These are phyloP conservation scores for Epiblema foenella DNA, from an alignment of 2,888 invertebrate genomes.

Conservation along the genomic window DNA sequence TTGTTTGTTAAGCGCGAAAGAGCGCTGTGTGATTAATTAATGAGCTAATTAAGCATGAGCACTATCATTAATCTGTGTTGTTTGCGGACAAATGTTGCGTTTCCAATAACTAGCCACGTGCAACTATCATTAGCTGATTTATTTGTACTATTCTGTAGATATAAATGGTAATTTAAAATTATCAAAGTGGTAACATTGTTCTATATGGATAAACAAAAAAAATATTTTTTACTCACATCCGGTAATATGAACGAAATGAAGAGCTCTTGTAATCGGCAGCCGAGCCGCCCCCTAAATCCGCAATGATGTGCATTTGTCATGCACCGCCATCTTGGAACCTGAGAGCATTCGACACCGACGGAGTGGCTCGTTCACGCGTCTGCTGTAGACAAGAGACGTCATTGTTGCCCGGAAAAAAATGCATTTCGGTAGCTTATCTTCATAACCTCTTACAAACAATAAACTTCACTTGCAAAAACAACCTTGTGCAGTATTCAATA, in stretches of 20 bases:
- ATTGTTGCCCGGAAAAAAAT: slow-evolving; percentile 64
- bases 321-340: slow-evolving; percentile 69
- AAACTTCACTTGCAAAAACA: background rate
- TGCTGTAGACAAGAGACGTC: slow-evolving; percentile 64
- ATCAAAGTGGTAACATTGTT: background rate
- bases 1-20: slow-evolving; percentile 14
- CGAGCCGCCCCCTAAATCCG: slow-evolving; percentile 34
- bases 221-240: slow-evolving; percentile 20
- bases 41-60: too few relatives aligned
- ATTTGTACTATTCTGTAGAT: slow-evolving; percentile 9
- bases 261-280: slow-evolving; percentile 22
- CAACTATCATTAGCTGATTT: slow-evolving; percentile 21
- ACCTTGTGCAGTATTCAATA: slow-evolving; percentile 4
- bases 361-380: slow-evolving; percentile 72
- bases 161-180: background rate
- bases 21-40: slow-evolving; percentile 33
- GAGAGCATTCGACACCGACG: slow-evolving; percentile 74
- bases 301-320: slow-evolving; percentile 69
- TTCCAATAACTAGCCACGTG: slow-evolving; percentile 10
- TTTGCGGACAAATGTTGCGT: slow-evolving; percentile 33
- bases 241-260: slow-evolving; percentile 18
- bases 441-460: slow-evolving; percentile 9
- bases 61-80: slow-evolving; percentile 35
- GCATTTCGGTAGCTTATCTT: slow-evolving; percentile 48
- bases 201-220: background rate